A percentile compares a stretch with the other conserved stretches of the same genome.
Conservation (phyloP, 2,113 vertebrate genomes). For the Dromaius novaehollandiae region DNA sequence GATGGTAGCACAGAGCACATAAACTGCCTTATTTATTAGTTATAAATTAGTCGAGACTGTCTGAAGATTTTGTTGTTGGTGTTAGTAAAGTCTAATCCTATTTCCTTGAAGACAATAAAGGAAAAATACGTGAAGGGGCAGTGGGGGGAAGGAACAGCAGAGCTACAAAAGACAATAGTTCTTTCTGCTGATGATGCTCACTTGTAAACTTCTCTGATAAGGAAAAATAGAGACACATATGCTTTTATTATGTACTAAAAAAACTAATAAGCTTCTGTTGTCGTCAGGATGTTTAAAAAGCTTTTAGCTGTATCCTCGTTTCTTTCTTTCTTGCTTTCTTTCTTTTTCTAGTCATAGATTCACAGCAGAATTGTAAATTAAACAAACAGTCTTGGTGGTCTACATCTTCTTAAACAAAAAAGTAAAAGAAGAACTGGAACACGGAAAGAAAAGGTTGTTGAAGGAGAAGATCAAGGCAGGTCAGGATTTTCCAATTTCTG, state of each 20-base stretch:
- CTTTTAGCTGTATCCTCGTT: background rate
- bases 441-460: background rate
- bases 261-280: background rate
- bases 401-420: background rate
- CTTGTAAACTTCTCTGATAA: conserved; percentile 3
- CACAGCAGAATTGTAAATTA: background rate
- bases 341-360: background rate
- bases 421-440: background rate
- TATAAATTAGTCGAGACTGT: conserved; percentile 11
- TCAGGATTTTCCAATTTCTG: background rate
- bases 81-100: conserved; percentile 14
- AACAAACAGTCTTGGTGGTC: background rate
- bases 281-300: background rate
- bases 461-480: background rate
- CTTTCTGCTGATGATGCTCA: background rate
- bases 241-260: conserved; percentile 2
- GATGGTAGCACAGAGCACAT: background rate
- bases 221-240: background rate
- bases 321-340: background rate
- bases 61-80: background rate
- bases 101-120: conserved; percentile 22
- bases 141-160: background rate
- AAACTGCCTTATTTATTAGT: conserved; percentile 4
- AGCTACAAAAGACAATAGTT: background rate
- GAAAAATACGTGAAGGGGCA: background rate